phyloP scores from a whole-genome alignment of 2,113 vertebrate genomes.

The Rhinogobius similis region DNA sequence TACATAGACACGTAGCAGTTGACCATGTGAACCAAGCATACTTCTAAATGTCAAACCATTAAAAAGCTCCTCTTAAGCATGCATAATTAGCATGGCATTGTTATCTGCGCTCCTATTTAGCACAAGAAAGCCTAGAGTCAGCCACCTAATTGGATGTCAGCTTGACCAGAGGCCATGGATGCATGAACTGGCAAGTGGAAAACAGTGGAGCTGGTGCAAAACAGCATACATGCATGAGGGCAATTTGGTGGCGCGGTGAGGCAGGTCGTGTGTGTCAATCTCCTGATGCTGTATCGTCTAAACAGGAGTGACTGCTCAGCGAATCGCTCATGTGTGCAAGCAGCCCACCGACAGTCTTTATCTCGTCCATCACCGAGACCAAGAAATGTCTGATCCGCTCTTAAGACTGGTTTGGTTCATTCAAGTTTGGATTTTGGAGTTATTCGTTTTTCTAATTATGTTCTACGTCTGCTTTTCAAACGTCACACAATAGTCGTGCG shows the following conservation, averaged over 20 bases:
- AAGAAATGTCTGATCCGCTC: slow-evolving; percentile 4
- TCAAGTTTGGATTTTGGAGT: neutral
- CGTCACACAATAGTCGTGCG: neutral
- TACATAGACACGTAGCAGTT: neutral
- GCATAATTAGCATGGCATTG: neutral
- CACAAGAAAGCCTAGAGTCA: neutral
- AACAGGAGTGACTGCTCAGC: slow-evolving; percentile 42
- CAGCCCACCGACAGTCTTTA: slow-evolving; percentile 28
- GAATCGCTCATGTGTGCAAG: slow-evolving; percentile 35
- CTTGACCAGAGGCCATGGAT: slow-evolving; percentile 12
- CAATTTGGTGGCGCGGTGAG: slow-evolving; percentile 28
- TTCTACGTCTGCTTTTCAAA: neutral
- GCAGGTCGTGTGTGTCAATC: slow-evolving; percentile 43
- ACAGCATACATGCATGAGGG: slow-evolving; percentile 19
- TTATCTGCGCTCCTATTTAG: neutral
- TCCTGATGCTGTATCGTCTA: slow-evolving; percentile 34
- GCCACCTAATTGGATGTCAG: neutral
- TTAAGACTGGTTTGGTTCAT: neutral
- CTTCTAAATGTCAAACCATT: slow-evolving; percentile 4
- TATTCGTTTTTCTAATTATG: neutral
- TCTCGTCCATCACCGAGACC: slow-evolving; percentile 42
- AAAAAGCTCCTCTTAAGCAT: slow-evolving; percentile 5
- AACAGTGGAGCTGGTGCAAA: slow-evolving; percentile 3
- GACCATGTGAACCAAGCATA: neutral
- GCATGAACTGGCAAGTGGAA: slow-evolving; percentile 32